phyloP scores from a whole-genome alignment of 2,888 invertebrate species.

The Thelaira solivaga region DNA sequence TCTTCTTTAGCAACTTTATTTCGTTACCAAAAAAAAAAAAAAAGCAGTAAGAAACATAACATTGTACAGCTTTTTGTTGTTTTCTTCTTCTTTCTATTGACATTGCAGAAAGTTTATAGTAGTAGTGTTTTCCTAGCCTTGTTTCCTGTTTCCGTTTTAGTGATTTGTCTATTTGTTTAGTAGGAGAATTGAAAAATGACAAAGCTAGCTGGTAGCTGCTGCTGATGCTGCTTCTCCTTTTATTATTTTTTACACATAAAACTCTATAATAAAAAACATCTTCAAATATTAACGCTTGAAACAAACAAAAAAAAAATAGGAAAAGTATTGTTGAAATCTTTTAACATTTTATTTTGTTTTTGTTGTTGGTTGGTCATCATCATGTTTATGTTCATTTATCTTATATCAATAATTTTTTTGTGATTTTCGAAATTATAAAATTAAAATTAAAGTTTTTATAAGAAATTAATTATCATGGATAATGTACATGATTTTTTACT shows the following conservation, averaged over 20 bases:
- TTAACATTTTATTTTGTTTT: constrained; percentile 8
- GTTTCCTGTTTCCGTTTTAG: constrained; percentile 53
- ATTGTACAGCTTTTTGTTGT: no score
- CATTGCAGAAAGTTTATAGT: constrained; percentile 28
- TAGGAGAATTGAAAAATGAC: not conserved
- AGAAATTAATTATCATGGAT: no score
- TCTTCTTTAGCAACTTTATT: not conserved
- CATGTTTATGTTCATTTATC: not conserved
- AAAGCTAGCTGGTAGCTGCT: no score
- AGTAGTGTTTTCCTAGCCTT: constrained; percentile 43
- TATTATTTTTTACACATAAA: not conserved
- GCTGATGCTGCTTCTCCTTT: no score
- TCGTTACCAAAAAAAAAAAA: not conserved
- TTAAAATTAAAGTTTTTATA: no score
- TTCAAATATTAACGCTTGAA: not conserved
- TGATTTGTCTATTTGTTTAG: constrained; percentile 49
- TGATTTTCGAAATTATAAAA: no score
- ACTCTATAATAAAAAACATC: not conserved
- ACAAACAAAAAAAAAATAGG: not conserved
- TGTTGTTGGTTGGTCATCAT: constrained; percentile 22
- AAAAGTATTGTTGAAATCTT: not conserved
- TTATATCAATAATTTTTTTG: not conserved
- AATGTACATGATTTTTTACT: no score
- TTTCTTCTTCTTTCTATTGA: constrained; percentile 26
- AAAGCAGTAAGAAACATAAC: no score